A percentile compares a stretch with the other conserved stretches of the same genome.
These are phyloP conservation scores for Lysandra bellargus DNA, from an alignment of 2,888 invertebrate species.

Conservation along the genomic window DNA sequence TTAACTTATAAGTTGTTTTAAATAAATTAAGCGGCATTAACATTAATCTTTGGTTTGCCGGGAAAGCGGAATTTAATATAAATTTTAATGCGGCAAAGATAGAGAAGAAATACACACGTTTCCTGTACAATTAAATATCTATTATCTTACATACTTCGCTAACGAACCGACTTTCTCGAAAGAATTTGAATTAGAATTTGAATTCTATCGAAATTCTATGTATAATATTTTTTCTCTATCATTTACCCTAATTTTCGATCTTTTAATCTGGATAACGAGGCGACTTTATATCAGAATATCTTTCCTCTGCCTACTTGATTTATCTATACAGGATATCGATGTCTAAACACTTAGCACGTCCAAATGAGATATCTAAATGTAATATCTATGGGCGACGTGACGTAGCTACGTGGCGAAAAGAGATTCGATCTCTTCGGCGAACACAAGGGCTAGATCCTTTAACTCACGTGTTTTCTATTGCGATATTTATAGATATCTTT, in stretches of 20 bases:
- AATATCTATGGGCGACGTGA: slow-evolving; percentile 27
- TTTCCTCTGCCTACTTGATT: neutral
- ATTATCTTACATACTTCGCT: slow-evolving; percentile 7
- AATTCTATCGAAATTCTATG: neutral
- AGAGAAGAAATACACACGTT: neutral
- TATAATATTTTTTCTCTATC: neutral
- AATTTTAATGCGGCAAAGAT: neutral
- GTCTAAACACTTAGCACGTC: slow-evolving; percentile 19
- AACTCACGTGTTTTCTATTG: slow-evolving; percentile 48
- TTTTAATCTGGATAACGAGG: neutral
- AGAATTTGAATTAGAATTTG: too few relatives aligned
- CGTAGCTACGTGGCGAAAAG: slow-evolving; percentile 32
- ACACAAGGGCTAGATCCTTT: slow-evolving; percentile 39
- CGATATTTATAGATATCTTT: slow-evolving; percentile 1
- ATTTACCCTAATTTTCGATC: neutral
- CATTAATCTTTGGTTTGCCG: slow-evolving; percentile 15
- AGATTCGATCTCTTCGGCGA: slow-evolving; percentile 42
- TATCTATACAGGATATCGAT: neutral
- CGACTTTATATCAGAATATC: neutral
- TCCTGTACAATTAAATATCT: slow-evolving; percentile 1
- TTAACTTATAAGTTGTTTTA: slow-evolving; percentile 24
- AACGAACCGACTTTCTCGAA: neutral
- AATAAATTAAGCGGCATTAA: slow-evolving; percentile 23
- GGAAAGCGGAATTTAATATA: slow-evolving; percentile 14
- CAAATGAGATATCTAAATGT: slow-evolving; percentile 11